phyloP scores from a whole-genome alignment of 2,797 vertebrate species.

The Microchirus variegatus region DNA sequence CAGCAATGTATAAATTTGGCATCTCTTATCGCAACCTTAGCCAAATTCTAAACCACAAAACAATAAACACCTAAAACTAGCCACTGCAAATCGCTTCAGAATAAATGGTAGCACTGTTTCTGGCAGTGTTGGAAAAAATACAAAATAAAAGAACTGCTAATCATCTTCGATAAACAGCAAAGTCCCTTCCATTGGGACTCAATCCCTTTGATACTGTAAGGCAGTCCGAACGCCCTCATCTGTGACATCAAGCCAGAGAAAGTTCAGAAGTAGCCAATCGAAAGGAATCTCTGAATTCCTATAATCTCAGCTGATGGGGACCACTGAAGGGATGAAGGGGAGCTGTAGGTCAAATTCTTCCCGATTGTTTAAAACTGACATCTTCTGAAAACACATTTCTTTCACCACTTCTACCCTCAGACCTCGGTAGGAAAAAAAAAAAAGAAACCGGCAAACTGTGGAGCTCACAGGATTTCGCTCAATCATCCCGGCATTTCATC shows the following conservation, averaged over 20 bases:
- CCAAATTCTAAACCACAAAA: slow-evolving; percentile 43
- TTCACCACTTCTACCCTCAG: slow-evolving; percentile 9
- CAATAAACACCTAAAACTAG: slow-evolving; percentile 51
- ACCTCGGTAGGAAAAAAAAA: slow-evolving; percentile 32
- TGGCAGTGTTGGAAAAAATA: slow-evolving; percentile 67
- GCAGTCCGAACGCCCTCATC: slow-evolving; percentile 82
- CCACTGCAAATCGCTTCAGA: slow-evolving; percentile 62
- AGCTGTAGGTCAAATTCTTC: slow-evolving; percentile 17
- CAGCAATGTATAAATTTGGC: slow-evolving; percentile 41
- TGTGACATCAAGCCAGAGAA: slow-evolving; percentile 69
- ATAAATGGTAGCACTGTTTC: slow-evolving; percentile 46
- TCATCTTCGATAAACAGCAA: slow-evolving; percentile 40
- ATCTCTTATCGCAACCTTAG: slow-evolving; percentile 35
- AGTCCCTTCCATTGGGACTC: slow-evolving; percentile 67
- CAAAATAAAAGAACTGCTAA: slow-evolving; percentile 55
- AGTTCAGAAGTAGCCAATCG: slow-evolving; percentile 52
- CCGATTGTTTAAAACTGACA: slow-evolving; percentile 28
- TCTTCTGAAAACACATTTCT: slow-evolving; percentile 32
- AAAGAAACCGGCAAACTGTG: slow-evolving; percentile 25
- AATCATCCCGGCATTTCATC: slow-evolving; percentile 29
- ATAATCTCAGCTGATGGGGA: slow-evolving; percentile 50
- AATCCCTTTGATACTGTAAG: slow-evolving; percentile 73
- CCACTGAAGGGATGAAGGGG: slow-evolving; percentile 1
- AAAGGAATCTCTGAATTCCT: slow-evolving; percentile 56
- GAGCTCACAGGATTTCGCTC: slow-evolving; percentile 29